These are phyloP conservation scores for Phrynosoma blainvillii DNA, from an alignment of 2,113 vertebrate species.

Conservation along the genomic window DNA sequence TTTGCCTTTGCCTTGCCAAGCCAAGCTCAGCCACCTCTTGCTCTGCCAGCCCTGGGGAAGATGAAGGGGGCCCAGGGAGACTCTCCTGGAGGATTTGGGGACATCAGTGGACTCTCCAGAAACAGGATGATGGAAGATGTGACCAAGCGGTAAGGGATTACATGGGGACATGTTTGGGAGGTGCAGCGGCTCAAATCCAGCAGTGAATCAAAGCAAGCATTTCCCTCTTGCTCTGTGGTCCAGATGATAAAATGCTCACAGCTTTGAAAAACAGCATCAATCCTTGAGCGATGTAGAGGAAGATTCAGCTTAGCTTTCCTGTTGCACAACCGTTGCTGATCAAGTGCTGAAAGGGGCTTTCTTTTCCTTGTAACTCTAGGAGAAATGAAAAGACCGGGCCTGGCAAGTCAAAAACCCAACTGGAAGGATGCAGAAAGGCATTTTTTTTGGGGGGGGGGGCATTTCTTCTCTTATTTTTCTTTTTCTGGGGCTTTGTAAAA, in stretches of 20 bases:
- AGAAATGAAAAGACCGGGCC: no score
- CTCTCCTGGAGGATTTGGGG: background rate
- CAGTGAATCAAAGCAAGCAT: no score
- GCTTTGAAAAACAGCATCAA: background rate
- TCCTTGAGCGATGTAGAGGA: no score
- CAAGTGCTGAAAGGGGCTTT: background rate
- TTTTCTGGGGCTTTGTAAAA: background rate
- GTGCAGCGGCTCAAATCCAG: no score
- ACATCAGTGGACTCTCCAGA: background rate
- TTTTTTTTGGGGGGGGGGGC: no score
- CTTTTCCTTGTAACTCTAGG: background rate
- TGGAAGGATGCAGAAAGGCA: no score
- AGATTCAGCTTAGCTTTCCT: background rate
- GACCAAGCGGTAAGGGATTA: background rate
- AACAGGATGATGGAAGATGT: background rate
- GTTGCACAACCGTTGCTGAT: no score
- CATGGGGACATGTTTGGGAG: background rate
- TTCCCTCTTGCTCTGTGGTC: background rate
- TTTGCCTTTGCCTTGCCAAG: background rate
- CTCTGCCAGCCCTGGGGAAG: no score
- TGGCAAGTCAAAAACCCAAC: no score
- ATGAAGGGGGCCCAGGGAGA: constrained; percentile 1
- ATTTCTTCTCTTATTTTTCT: no score
- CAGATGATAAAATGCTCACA: no score
- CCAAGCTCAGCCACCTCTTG: background rate